phyloP scores from a whole-genome alignment of 2,797 vertebrate species.

The Benthosema pterotum region DNA sequence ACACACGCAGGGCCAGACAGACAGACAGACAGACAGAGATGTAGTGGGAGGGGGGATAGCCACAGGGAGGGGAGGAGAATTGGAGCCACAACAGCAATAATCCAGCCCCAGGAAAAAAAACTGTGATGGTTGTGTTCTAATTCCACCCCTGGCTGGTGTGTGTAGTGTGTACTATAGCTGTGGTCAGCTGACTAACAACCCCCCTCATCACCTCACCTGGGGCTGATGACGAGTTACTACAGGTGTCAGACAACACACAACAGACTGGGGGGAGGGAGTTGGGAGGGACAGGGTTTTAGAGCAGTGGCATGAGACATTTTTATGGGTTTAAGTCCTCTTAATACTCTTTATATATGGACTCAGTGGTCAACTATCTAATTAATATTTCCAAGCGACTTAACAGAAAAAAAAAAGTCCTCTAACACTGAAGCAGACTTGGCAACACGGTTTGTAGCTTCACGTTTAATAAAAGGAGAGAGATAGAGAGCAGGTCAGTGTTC shows the following conservation, averaged over 20 bases:
- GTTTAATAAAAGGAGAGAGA: conserved; percentile 14
- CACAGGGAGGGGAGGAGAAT: not conserved
- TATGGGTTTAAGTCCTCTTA: no score
- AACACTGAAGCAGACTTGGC: no score
- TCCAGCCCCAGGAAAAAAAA: conserved; percentile 64
- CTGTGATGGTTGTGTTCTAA: conserved; percentile 33
- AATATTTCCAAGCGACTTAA: no score
- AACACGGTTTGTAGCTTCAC: conserved; percentile 21
- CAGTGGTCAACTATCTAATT: no score
- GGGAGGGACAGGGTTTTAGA: conserved; percentile 17
- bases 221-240: conserved; percentile 69
- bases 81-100: conserved; percentile 53
- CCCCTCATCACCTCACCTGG: conserved; percentile 68
- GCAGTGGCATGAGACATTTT: not conserved
- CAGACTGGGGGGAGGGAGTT: conserved; percentile 41
- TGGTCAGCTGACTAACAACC: conserved; percentile 70
- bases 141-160: conserved; percentile 34
- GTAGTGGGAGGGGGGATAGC: conserved; percentile 53
- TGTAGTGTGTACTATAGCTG: conserved; percentile 20
- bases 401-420: no score
- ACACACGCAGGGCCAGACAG: no score
- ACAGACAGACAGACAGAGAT: conserved; percentile 48
- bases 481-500: not conserved
- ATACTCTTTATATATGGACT: no score
- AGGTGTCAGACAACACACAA: conserved; percentile 56